A percentile compares a stretch with the other conserved stretches of the same genome.
Conservation (phyloP, 2,113 vertebrate species). For the Scalopus aquaticus region DNA sequence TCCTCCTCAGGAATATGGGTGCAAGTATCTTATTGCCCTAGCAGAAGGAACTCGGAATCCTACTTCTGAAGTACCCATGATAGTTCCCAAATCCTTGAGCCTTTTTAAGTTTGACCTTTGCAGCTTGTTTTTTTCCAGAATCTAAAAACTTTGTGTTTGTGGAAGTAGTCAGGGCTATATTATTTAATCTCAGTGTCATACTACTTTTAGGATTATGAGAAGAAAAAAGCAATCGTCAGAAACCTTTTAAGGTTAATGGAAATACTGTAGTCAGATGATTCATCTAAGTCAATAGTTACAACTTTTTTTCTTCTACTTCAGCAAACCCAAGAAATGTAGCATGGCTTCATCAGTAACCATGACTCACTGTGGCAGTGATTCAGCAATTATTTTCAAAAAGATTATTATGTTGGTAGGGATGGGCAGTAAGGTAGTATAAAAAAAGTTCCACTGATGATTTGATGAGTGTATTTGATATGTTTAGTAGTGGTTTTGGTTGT, state of each 20-base stretch:
- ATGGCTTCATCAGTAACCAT: not conserved
- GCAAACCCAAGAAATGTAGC: not conserved
- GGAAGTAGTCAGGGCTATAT: not conserved
- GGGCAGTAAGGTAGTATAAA: not conserved
- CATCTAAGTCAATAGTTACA: slow-evolving; percentile 8
- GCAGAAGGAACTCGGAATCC: not conserved
- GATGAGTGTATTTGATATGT: not conserved
- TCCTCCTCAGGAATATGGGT: not conserved
- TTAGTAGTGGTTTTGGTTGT: not conserved
- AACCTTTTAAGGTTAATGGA: slow-evolving; percentile 21
- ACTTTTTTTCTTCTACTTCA: slow-evolving; percentile 14
- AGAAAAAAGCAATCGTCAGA: slow-evolving; percentile 15
- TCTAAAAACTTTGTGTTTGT: slow-evolving; percentile 12
- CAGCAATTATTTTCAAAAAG: not conserved
- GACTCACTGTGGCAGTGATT: slow-evolving; percentile 2
- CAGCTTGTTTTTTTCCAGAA: slow-evolving; percentile 2
- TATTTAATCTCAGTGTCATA: not conserved
- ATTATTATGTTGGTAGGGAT: not conserved
- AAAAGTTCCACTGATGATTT: not conserved
- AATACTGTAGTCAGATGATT: slow-evolving; percentile 31
- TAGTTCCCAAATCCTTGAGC: not conserved
- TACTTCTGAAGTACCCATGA: not conserved
- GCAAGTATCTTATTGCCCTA: not conserved
- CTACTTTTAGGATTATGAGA: not conserved
- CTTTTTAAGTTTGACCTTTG: not conserved